Evolutionary conservation across 2,797 vertebrate genomes (phyloP).

Genomic region (Rhyacichthys aspro): DNA sequence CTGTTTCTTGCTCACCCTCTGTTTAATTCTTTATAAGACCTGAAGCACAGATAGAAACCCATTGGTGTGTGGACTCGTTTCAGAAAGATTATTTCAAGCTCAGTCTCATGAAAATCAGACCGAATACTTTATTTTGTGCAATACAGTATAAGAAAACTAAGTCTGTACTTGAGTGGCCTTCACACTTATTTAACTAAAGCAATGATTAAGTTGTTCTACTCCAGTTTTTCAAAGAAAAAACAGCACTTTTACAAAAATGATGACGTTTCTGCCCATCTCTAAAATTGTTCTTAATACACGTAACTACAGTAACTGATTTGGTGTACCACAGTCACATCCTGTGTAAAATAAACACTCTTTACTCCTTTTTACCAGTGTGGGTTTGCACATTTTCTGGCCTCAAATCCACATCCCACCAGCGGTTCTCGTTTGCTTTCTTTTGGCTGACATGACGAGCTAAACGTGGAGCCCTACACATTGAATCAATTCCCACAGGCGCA

Average conservation of each 20-base stretch:
- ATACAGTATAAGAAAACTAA: too few species aligned
- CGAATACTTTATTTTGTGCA: too few species aligned
- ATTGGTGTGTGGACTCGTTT: too few species aligned
- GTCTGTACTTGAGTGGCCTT: too few species aligned
- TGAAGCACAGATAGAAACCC: background rate
- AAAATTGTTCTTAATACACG: slow-evolving; percentile 14
- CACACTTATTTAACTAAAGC: too few species aligned
- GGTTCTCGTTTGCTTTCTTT: slow-evolving; percentile 48
- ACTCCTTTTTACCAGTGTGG: slow-evolving; percentile 35
- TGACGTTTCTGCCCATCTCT: background rate
- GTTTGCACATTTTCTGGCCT: slow-evolving; percentile 49
- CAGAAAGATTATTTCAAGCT: too few species aligned
- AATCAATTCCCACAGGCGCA: slow-evolving; percentile 33
- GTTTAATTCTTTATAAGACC: background rate
- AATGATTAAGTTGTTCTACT: too few species aligned
- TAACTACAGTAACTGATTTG: slow-evolving; percentile 17
- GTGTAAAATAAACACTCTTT: slow-evolving; percentile 47
- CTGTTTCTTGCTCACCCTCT: slow-evolving; percentile 9
- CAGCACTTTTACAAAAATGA: background rate
- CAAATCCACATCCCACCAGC: slow-evolving; percentile 36
- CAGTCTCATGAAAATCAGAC: too few species aligned
- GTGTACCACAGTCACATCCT: slow-evolving; percentile 44
- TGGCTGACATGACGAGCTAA: slow-evolving; percentile 34
- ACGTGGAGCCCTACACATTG: slow-evolving; percentile 36
- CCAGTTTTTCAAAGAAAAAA: too few species aligned